Evolutionary conservation across 1,140 invertebrate species (phyloP).

Genomic region (Caenorhabditis briggsae): DNA sequence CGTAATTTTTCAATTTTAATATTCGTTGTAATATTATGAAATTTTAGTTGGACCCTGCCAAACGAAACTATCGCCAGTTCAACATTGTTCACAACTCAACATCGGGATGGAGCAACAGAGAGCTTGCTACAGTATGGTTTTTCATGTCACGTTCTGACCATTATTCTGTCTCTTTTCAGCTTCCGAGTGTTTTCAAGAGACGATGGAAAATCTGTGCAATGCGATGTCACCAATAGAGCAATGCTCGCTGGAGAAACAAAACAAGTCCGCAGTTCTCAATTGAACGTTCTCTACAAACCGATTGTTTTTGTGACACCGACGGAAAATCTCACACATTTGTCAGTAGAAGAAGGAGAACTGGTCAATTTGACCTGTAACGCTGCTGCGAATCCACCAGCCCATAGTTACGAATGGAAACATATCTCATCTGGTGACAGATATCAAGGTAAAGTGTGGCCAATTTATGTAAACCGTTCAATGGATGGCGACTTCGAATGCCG

Average conservation of each 20-base stretch:
- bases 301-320: constrained; percentile 46
- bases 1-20: neutral
- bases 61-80: neutral
- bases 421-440: constrained; percentile 52
- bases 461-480: constrained; percentile 56
- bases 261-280: constrained; percentile 27
- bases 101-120: constrained; percentile 4
- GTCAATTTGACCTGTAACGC: constrained; percentile 55
- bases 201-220: constrained; percentile 58
- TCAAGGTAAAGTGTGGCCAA: constrained; percentile 45
- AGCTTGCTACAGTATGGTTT: constrained; percentile 5
- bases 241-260: constrained; percentile 47
- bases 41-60: constrained; percentile 28
- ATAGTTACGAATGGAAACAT: constrained; percentile 65
- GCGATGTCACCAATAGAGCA: constrained; percentile 55
- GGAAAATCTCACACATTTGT: constrained; percentile 45
- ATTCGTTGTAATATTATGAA: neutral
- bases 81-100: constrained; percentile 23
- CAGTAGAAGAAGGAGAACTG: constrained; percentile 59
- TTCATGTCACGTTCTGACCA: no score
- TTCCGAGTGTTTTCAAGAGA: constrained; percentile 53
- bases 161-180: constrained; percentile 39
- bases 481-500: constrained; percentile 61
- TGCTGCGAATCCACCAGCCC: constrained; percentile 59
- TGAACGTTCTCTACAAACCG: constrained; percentile 63